phyloP scores from a whole-genome alignment of 2,888 invertebrate species.

The Meganola albula region DNA sequence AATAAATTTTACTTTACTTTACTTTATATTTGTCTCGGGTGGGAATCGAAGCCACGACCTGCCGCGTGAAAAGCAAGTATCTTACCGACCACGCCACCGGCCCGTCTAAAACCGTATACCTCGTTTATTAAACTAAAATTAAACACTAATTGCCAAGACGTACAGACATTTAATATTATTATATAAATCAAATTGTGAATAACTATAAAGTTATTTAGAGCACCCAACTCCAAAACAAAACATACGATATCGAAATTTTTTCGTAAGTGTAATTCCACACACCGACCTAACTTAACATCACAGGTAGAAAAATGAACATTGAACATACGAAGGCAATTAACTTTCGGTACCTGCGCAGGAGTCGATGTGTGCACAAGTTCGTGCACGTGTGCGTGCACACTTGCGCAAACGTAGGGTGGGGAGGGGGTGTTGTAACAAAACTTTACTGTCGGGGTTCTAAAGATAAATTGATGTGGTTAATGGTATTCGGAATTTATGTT shows the following conservation, averaged over 20 bases:
- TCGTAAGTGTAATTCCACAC: conserved; percentile 28
- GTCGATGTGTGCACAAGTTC: conserved; percentile 31
- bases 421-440: conserved; percentile 48
- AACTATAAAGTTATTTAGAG: conserved; percentile 16
- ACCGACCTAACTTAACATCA: conserved; percentile 37
- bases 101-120: too few relatives aligned
- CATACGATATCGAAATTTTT: conserved; percentile 25
- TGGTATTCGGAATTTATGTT: conserved; percentile 69
- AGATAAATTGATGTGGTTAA: conserved; percentile 64
- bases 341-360: conserved; percentile 65
- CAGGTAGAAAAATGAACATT: conserved; percentile 69
- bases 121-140: too few relatives aligned
- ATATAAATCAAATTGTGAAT: background rate
- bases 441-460: conserved; percentile 26
- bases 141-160: too few relatives aligned
- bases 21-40: too few relatives aligned
- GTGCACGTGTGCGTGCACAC: conserved; percentile 34
- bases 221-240: conserved; percentile 13
- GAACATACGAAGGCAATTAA: conserved; percentile 76
- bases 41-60: too few relatives aligned
- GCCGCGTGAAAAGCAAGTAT: too few relatives aligned
- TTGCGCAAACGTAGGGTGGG: conserved; percentile 73
- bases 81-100: too few relatives aligned
- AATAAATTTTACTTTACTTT: too few relatives aligned
- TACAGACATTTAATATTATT: too few relatives aligned